Conservation (phyloP, 2,113 vertebrate species). For the Cepphus grylle region DNA sequence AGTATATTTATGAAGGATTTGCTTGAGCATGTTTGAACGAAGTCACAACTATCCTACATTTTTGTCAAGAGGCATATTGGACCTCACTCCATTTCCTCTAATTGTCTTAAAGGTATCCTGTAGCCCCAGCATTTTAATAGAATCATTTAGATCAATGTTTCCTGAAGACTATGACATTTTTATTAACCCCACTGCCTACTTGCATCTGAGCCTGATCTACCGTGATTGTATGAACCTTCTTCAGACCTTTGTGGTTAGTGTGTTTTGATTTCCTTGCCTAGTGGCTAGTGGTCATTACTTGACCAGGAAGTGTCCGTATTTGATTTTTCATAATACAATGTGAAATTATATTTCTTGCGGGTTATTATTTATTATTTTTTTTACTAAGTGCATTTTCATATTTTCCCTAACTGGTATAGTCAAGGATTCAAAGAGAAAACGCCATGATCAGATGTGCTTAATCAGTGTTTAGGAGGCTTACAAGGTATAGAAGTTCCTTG, state of each 20-base stretch:
- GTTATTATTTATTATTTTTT: not conserved
- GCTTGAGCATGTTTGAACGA: not conserved
- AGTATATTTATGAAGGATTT: not conserved
- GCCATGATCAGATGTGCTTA: not conserved
- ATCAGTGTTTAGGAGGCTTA: not conserved
- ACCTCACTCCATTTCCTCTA: not conserved
- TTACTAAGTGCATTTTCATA: rapidly evolving
- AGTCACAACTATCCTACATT: not conserved
- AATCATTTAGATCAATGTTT: not conserved
- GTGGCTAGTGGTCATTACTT: not conserved
- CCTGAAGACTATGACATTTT: not conserved
- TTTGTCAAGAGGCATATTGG: not conserved
- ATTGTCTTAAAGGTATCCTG: not conserved
- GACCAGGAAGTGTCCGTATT: not conserved
- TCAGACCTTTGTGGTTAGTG: not conserved
- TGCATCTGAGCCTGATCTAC: not conserved
- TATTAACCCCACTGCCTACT: not conserved
- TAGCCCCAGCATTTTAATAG: not conserved
- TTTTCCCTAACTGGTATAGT: not conserved
- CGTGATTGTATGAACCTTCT: not conserved
- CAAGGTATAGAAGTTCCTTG: not conserved
- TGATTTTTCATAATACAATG: not conserved
- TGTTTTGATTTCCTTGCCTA: not conserved
- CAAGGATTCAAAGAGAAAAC: not conserved
- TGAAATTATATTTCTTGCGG: not conserved